Evolutionary conservation across 1,140 invertebrate genomes (phyloP).

Genomic region (Leptonema lineaticorne): DNA sequence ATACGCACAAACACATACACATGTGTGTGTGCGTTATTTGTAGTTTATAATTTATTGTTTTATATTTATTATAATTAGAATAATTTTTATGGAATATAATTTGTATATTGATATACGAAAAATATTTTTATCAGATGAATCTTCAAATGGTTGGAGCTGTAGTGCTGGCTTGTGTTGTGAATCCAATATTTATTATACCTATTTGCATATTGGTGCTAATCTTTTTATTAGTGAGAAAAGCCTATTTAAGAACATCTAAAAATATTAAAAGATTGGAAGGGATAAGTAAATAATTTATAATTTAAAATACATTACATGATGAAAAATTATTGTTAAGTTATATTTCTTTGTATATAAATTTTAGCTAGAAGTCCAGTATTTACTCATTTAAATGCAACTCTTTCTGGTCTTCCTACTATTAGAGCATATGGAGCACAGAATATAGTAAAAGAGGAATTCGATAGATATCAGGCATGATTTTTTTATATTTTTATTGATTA

Average conservation of each 20-base stretch:
- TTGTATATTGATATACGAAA: too few relatives aligned
- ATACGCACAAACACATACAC: too few relatives aligned
- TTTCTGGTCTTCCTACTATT: conserved; percentile 77
- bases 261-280: conserved; percentile 81
- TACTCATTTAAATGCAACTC: conserved; percentile 72
- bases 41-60: conserved; percentile 3
- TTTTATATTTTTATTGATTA: conserved; percentile 40
- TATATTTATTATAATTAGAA: conserved; percentile 12
- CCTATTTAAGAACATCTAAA: conserved; percentile 74
- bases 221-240: conserved; percentile 65
- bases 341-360: conserved; percentile 2
- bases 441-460: conserved; percentile 66
- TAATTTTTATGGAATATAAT: background rate
- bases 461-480: conserved; percentile 46
- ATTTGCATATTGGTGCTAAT: conserved; percentile 61
- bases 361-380: conserved; percentile 70
- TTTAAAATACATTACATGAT: background rate
- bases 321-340: background rate
- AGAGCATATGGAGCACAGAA: conserved; percentile 64
- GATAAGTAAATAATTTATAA: conserved; percentile 54
- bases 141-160: conserved; percentile 55
- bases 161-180: conserved; percentile 64
- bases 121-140: too few relatives aligned
- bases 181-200: conserved; percentile 66
- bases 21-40: too few relatives aligned